phyloP scores from a whole-genome alignment of 2,113 vertebrate genomes.

The Corydoras sp. region DNA sequence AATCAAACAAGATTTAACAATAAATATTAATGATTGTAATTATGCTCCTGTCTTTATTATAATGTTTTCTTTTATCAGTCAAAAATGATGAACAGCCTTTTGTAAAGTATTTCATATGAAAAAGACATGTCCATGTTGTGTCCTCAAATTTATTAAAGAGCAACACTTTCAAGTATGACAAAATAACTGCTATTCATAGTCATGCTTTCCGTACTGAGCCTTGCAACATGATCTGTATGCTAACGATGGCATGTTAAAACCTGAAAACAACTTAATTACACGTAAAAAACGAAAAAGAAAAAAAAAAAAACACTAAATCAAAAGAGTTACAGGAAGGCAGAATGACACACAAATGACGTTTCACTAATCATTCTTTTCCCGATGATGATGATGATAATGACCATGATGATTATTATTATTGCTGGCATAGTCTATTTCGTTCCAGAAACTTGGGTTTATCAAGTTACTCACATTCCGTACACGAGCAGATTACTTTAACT shows the following conservation, averaged over 20 bases:
- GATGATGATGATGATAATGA: constrained; percentile 17
- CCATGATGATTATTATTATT: constrained; percentile 29
- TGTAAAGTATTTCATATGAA: no score
- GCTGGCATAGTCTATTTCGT: constrained; percentile 24
- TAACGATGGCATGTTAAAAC: constrained; percentile 61
- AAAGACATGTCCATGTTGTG: neutral
- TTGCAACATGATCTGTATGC: constrained; percentile 40
- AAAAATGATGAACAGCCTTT: no score
- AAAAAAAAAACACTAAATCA: constrained; percentile 46
- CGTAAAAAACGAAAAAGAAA: constrained; percentile 47
- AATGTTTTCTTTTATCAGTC: no score
- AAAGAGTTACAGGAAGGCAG: constrained; percentile 34
- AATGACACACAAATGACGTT: constrained; percentile 35
- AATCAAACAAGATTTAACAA: no score
- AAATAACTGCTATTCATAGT: constrained; percentile 54
- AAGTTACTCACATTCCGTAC: constrained; percentile 8
- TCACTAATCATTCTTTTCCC: constrained; percentile 27
- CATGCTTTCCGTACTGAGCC: constrained; percentile 39
- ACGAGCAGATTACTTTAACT: constrained; percentile 2
- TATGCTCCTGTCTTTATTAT: no score
- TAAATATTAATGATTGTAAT: no score
- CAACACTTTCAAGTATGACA: constrained; percentile 63
- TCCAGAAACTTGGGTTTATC: constrained; percentile 6
- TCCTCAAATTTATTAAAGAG: constrained; percentile 69
- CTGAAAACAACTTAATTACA: constrained; percentile 47